Percentiles rank a stretch among this genome's conserved stretches.
These are phyloP conservation scores for Rhabdornis inornatus DNA, from an alignment of 2,113 vertebrate genomes.

Conservation along the genomic window DNA sequence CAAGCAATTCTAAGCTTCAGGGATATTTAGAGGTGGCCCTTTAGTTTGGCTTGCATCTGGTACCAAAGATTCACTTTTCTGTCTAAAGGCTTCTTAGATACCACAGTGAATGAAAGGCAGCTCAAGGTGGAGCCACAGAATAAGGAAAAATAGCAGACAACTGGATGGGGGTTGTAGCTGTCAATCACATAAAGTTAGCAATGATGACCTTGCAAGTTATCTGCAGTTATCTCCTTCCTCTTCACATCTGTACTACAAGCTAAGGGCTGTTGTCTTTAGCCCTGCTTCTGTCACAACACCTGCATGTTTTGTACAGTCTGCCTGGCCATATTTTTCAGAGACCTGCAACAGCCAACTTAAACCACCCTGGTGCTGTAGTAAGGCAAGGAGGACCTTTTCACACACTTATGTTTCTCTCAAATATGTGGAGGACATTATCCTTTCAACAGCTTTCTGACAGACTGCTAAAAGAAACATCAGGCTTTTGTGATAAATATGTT, in stretches of 20 bases:
- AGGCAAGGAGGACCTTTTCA: background rate
- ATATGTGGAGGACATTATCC: background rate
- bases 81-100: background rate
- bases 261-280: background rate
- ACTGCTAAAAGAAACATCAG: background rate
- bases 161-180: background rate
- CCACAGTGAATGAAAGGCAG: background rate
- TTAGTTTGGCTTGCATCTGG: background rate
- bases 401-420: background rate
- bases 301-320: background rate
- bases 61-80: background rate
- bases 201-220: background rate
- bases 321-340: background rate
- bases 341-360: background rate
- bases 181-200: background rate
- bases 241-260: background rate
- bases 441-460: slow-evolving; percentile 24
- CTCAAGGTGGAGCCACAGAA: background rate
- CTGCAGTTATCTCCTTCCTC: background rate
- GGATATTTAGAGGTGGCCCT: background rate
- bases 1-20: background rate
- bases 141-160: background rate
- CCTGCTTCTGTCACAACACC: background rate
- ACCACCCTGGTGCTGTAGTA: background rate
- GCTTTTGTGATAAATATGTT: background rate